phyloP scores from a whole-genome alignment of 2,113 vertebrate genomes.

The Channa maculata region DNA sequence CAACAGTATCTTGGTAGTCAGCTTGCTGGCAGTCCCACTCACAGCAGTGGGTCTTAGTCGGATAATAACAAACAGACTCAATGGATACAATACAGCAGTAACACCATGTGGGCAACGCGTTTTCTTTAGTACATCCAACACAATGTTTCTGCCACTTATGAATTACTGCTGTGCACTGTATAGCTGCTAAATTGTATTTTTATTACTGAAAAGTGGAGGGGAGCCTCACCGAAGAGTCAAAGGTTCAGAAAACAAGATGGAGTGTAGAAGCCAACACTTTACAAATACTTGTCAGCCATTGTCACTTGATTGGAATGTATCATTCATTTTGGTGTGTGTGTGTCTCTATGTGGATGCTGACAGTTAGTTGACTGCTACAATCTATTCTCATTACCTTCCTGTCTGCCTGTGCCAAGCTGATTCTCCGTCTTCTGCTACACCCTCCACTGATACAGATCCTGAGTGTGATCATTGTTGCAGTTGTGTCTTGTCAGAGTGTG shows the following conservation, averaged over 20 bases:
- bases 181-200: conserved; percentile 41
- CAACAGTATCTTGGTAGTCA: conserved; percentile 43
- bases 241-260: conserved; percentile 32
- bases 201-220: conserved; percentile 10
- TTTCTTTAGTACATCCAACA: conserved; percentile 35
- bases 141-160: conserved; percentile 40
- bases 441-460: conserved; percentile 52
- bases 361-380: conserved; percentile 46
- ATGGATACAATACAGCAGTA: conserved; percentile 20
- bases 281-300: conserved; percentile 37
- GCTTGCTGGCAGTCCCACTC: conserved; percentile 16
- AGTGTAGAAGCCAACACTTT: conserved; percentile 19
- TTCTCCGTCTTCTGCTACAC: conserved; percentile 46
- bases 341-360: conserved; percentile 50
- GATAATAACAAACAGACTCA: conserved; percentile 56
- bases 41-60: conserved; percentile 39
- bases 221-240: conserved; percentile 5
- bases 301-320: conserved; percentile 53
- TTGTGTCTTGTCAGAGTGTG: conserved; percentile 59
- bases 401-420: conserved; percentile 47
- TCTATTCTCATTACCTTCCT: conserved; percentile 71
- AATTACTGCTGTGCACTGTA: conserved; percentile 45
- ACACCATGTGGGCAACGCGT: conserved; percentile 42
- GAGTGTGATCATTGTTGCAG: conserved; percentile 61
- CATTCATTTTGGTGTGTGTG: conserved; percentile 20